A percentile compares a stretch with the other conserved stretches of the same genome.
These are phyloP conservation scores for Rhabdomys pumilio DNA, from an alignment of 2,797 vertebrate species.

Conservation along the genomic window DNA sequence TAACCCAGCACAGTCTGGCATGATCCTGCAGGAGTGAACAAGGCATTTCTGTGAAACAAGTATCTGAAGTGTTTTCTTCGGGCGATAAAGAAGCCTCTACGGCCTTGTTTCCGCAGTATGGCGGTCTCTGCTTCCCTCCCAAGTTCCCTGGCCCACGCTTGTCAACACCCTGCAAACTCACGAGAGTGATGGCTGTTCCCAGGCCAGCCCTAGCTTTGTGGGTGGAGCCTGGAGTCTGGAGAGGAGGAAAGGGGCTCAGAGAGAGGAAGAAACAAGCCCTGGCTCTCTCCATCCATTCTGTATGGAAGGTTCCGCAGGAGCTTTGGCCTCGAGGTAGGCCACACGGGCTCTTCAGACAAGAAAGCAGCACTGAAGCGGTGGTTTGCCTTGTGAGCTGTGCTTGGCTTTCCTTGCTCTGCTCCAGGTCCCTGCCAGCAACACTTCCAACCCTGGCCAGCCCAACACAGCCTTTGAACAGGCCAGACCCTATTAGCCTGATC, in stretches of 20 bases:
- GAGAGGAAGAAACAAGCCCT: neutral
- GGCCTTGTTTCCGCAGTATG: constrained; percentile 63
- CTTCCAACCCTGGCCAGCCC: constrained; percentile 81
- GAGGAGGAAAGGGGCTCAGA: neutral
- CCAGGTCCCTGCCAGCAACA: constrained; percentile 77
- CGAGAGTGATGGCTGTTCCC: constrained; percentile 68
- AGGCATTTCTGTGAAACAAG: constrained; percentile 38
- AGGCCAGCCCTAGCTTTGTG: constrained; percentile 59
- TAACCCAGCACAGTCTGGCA: neutral
- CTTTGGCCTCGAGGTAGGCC: neutral
- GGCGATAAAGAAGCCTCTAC: constrained; percentile 70
- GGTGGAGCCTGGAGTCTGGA: neutral
- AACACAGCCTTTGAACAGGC: constrained; percentile 79
- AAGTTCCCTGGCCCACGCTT: constrained; percentile 65
- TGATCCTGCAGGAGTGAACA: neutral
- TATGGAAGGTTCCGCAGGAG: neutral
- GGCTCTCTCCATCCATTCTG: neutral
- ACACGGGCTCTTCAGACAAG: constrained; percentile 13
- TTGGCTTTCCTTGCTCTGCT: constrained; percentile 71
- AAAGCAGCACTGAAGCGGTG: constrained; percentile 37
- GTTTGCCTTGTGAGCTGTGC: constrained; percentile 68
- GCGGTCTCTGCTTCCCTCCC: constrained; percentile 56
- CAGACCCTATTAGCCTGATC: constrained; percentile 82
- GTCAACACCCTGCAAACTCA: constrained; percentile 79
- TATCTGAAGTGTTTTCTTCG: constrained; percentile 66